Evolutionary conservation across 2,113 vertebrate genomes (phyloP).

Genomic region (Menura novaehollandiae): DNA sequence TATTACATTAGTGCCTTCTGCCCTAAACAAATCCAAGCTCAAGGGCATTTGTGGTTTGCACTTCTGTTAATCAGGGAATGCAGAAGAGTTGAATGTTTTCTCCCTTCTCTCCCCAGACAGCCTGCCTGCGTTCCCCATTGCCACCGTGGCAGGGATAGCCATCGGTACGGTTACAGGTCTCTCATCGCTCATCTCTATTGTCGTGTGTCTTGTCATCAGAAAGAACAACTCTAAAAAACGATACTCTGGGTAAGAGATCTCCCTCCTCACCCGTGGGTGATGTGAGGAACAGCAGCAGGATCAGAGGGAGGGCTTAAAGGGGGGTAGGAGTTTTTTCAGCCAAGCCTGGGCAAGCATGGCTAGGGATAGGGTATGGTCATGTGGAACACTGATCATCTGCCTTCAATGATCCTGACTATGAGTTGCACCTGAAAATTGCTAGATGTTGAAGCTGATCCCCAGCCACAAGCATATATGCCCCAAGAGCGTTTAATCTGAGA

Average conservation of each 20-base stretch:
- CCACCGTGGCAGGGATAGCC: constrained; percentile 80
- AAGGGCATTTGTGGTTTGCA: constrained; percentile 12
- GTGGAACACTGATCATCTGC: not conserved
- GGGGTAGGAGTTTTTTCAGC: not conserved
- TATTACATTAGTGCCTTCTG: not conserved
- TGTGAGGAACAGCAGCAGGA: not conserved
- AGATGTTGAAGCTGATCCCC: not conserved
- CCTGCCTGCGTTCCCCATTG: constrained; percentile 66
- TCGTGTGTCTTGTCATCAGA: constrained; percentile 79
- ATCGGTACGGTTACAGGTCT: constrained; percentile 80
- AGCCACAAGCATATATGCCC: not conserved
- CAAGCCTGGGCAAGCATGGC: not conserved
- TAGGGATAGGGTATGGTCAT: not conserved
- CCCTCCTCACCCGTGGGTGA: constrained; percentile 1
- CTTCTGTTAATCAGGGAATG: not conserved
- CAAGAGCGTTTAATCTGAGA: not conserved
- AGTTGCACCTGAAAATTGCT: not conserved
- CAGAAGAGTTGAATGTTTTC: constrained; percentile 42
- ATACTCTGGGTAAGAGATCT: constrained; percentile 85
- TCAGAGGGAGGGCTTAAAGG: not conserved
- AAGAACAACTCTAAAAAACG: constrained; percentile 79
- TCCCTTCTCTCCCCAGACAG: constrained; percentile 68
- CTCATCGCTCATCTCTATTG: constrained; percentile 76
- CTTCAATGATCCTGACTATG: not conserved
- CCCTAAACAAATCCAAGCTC: not conserved